Conservation (phyloP, 2,797 vertebrate genomes). For the Distichodus sexfasciatus region DNA sequence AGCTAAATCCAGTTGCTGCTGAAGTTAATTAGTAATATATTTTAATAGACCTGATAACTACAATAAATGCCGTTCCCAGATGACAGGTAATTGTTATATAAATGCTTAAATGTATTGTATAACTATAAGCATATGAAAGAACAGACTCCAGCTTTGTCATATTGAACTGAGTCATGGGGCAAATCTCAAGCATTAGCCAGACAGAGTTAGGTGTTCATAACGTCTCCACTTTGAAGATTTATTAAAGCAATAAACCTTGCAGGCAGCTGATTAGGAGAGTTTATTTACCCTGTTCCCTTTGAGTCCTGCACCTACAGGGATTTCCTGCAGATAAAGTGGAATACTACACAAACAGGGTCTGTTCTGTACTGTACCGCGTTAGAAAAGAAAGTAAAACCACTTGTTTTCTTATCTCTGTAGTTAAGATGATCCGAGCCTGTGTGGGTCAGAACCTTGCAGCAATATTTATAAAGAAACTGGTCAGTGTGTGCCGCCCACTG, state of each 20-base stretch:
- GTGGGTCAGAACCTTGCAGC: not conserved
- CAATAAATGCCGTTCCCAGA: no score
- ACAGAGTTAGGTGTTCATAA: not conserved
- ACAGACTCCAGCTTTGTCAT: no score
- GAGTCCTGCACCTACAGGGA: conserved; percentile 11
- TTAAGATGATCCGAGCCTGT: not conserved
- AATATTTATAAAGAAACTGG: conserved; percentile 35
- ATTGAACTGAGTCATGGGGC: no score
- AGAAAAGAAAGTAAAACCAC: not conserved
- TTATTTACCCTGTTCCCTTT: conserved; percentile 2
- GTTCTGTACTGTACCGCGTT: not conserved
- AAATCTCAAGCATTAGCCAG: not conserved
- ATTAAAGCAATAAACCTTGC: conserved; percentile 5
- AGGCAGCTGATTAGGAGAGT: conserved; percentile 9
- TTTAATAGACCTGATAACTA: no score
- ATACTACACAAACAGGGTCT: not conserved
- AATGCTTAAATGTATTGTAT: no score
- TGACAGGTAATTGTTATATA: no score
- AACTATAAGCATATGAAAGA: no score
- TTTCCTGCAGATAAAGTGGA: conserved; percentile 1
- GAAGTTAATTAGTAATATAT: no score
- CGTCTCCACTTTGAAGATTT: not conserved
- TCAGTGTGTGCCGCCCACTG: conserved; percentile 46
- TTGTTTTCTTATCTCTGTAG: not conserved
- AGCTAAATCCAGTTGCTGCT: no score